Evolutionary conservation across 2,113 vertebrate genomes (phyloP).

Genomic region (Rhinolophus ferrumequinum): DNA sequence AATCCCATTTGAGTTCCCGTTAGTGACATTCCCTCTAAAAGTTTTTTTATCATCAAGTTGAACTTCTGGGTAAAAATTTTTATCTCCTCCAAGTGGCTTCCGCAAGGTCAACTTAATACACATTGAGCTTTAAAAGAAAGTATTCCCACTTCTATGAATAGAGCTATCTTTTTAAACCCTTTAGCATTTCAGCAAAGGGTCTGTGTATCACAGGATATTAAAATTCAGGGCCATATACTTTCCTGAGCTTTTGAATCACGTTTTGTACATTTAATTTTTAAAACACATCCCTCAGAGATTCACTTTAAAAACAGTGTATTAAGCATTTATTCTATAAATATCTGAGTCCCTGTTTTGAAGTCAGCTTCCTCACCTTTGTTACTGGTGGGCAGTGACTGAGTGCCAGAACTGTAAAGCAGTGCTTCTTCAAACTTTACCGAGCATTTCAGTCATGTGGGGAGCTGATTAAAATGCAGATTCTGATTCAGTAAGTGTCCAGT

Average conservation of each 20-base stretch:
- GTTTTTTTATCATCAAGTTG: slow-evolving; percentile 22
- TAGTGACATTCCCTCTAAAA: slow-evolving; percentile 16
- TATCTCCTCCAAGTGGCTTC: slow-evolving; percentile 32
- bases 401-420: background rate
- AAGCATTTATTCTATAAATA: slow-evolving; percentile 52
- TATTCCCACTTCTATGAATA: slow-evolving; percentile 22
- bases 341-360: slow-evolving; percentile 18
- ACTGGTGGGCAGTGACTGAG: background rate
- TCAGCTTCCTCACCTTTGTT: background rate
- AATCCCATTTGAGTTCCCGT: slow-evolving; percentile 33
- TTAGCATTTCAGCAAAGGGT: slow-evolving; percentile 40
- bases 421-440: background rate
- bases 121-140: slow-evolving; percentile 47
- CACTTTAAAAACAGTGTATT: slow-evolving; percentile 40
- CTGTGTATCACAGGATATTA: slow-evolving; percentile 54
- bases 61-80: slow-evolving; percentile 60
- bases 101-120: slow-evolving; percentile 55
- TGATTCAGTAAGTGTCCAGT: background rate
- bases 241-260: slow-evolving; percentile 52
- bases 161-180: slow-evolving; percentile 53
- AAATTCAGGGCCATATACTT: slow-evolving; percentile 52
- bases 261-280: slow-evolving; percentile 64
- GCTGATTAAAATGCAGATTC: slow-evolving; percentile 28
- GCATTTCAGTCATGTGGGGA: background rate
- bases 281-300: slow-evolving; percentile 64